Conservation (phyloP, 2,888 invertebrate species). For the Drosophila leonis region DNA sequence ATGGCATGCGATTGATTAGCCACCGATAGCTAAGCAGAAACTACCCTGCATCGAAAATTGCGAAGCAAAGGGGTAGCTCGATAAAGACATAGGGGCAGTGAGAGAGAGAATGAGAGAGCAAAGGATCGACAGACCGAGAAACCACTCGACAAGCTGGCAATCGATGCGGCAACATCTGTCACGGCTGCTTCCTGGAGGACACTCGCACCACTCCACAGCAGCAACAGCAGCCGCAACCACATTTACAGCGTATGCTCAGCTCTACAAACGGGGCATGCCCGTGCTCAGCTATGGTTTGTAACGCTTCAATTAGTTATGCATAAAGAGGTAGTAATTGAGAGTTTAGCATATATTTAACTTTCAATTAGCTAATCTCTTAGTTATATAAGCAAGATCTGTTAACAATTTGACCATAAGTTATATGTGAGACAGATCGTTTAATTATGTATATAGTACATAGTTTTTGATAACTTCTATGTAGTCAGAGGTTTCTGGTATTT, state of each 20-base stretch:
- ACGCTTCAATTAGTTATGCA: conserved; percentile 39
- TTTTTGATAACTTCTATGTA: neutral
- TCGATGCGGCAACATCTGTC: conserved; percentile 78
- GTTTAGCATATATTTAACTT: neutral
- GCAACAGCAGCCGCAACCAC: conserved; percentile 30
- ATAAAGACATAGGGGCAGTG: conserved; percentile 5
- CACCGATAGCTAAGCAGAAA: conserved; percentile 30
- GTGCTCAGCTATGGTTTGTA: conserved; percentile 29
- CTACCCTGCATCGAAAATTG: conserved; percentile 34
- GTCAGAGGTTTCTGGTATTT: neutral
- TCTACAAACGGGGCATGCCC: conserved; percentile 25
- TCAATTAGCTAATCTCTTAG: neutral
- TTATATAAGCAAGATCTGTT: too few relatives aligned
- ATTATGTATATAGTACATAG: neutral
- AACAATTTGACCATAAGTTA: neutral
- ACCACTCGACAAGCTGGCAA: conserved; percentile 72
- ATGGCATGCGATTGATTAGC: conserved; percentile 66
- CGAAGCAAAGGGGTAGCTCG: conserved; percentile 52
- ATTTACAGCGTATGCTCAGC: conserved; percentile 27
- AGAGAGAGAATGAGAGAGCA: conserved; percentile 14
- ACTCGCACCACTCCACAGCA: conserved; percentile 23
- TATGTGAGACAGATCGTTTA: neutral
- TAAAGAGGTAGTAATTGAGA: neutral
- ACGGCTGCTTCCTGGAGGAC: conserved; percentile 70
- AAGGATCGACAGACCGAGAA: conserved; percentile 30